Percentiles rank a stretch among this genome's conserved stretches.
Evolutionary conservation across 2,113 vertebrate genomes (phyloP).

Genomic region (Oreochromis aureus): DNA sequence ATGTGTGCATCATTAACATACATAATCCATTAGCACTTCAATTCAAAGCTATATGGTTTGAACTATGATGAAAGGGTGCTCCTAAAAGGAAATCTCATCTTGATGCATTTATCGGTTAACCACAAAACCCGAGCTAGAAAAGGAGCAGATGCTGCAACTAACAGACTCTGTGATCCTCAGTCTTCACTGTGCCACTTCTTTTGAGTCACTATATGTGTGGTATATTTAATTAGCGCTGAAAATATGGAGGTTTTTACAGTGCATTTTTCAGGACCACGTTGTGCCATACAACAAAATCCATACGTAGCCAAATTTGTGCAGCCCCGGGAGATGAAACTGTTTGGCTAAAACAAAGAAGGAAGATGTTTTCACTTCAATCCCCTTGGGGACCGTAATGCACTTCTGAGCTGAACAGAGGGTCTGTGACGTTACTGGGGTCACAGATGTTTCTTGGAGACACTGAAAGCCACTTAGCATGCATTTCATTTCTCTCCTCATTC

Average conservation of each 20-base stretch:
- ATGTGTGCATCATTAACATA: not conserved
- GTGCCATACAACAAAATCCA: not conserved
- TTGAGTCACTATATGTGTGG: not conserved
- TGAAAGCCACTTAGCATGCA: conserved; percentile 28
- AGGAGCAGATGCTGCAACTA: conserved; percentile 25
- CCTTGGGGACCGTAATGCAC: conserved; percentile 27
- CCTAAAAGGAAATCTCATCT: conserved; percentile 18
- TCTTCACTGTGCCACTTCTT: not conserved
- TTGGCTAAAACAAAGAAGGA: conserved; percentile 23
- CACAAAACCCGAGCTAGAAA: conserved; percentile 33
- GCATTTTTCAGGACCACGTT: not conserved
- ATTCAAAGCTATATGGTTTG: not conserved
- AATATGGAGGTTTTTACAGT: not conserved
- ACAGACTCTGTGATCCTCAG: not conserved
- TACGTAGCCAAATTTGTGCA: not conserved
- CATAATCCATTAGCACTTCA: not conserved
- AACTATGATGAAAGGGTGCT: conserved; percentile 25
- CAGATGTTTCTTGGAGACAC: conserved; percentile 29
- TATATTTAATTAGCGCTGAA: not conserved
- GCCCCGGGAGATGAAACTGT: conserved; percentile 6
- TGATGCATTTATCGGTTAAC: conserved; percentile 38
- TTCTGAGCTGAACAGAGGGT: not conserved
- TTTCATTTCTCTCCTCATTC: not conserved
- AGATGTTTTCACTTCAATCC: conserved; percentile 37
- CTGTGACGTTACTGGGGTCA: conserved; percentile 27